A percentile compares a stretch with the other conserved stretches of the same genome.
These are phyloP conservation scores for Lycia hirtaria DNA, from an alignment of 2,888 invertebrate genomes.

Conservation along the genomic window DNA sequence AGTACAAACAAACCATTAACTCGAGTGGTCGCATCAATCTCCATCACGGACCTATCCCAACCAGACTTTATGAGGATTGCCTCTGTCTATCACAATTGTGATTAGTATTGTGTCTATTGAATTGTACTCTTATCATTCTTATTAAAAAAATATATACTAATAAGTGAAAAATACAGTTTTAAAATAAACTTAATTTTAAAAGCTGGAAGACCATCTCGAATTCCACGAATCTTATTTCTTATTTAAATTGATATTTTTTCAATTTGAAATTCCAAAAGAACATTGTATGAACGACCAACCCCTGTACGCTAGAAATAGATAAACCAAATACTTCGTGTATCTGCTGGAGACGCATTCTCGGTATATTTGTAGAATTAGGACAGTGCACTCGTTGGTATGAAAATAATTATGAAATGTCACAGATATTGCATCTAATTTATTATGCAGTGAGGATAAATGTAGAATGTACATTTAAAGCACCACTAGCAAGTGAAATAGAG, in stretches of 20 bases:
- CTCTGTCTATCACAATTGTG: neutral
- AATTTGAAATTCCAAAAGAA: too few relatives aligned
- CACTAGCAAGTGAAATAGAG: too few relatives aligned
- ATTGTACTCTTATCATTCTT: too few relatives aligned
- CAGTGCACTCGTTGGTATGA: constrained; percentile 10
- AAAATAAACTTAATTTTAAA: too few relatives aligned
- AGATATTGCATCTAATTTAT: neutral
- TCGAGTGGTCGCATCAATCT: constrained; percentile 18
- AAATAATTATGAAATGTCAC: neutral
- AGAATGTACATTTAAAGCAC: too few relatives aligned
- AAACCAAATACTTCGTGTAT: neutral
- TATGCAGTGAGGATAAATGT: neutral
- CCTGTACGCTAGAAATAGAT: neutral
- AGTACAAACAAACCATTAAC: constrained; percentile 17
- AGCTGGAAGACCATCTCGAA: too few relatives aligned
- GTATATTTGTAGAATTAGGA: constrained; percentile 16
- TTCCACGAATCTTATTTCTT: too few relatives aligned
- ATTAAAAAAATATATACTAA: too few relatives aligned
- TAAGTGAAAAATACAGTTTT: too few relatives aligned
- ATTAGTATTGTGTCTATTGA: neutral
- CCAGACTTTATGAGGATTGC: neutral
- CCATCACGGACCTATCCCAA: constrained; percentile 21
- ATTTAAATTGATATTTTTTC: too few relatives aligned
- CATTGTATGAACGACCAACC: neutral
- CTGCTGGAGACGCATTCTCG: constrained; percentile 9